Percentiles rank a stretch among this genome's conserved stretches.
These are phyloP conservation scores for Apotomis turbidana DNA, from an alignment of 2,888 invertebrate genomes.

Conservation along the genomic window DNA sequence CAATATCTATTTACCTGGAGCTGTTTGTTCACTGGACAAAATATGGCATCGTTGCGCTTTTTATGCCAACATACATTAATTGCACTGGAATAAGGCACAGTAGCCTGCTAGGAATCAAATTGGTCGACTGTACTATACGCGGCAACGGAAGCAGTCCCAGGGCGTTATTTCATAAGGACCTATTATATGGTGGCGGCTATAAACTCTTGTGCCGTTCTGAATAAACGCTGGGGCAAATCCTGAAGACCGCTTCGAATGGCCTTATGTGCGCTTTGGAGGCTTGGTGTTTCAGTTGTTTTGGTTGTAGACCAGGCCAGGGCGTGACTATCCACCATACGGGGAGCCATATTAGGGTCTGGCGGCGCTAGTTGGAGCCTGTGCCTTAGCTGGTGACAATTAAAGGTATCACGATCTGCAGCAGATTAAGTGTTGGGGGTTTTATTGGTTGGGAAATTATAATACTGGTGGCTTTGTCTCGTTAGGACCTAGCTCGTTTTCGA, in stretches of 20 bases:
- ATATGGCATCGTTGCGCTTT: too few species aligned
- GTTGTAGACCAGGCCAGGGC: conserved; percentile 45
- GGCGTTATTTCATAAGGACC: conserved; percentile 17
- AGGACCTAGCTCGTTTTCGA: not conserved
- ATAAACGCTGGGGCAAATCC: conserved; percentile 25
- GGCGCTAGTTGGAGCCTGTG: conserved; percentile 46
- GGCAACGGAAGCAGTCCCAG: conserved; percentile 3
- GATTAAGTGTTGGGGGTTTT: conserved; percentile 48
- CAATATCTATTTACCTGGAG: too few species aligned
- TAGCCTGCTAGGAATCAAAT: too few species aligned
- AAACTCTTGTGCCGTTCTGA: conserved; percentile 24
- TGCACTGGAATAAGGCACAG: too few species aligned
- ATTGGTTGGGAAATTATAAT: conserved; percentile 35
- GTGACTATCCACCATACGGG: conserved; percentile 54
- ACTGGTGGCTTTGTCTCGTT: conserved; percentile 21
- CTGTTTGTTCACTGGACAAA: too few species aligned
- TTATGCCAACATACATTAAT: too few species aligned
- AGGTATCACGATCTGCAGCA: conserved; percentile 63
- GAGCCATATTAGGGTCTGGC: conserved; percentile 53
- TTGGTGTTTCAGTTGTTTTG: conserved; percentile 1
- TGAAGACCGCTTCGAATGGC: not conserved
- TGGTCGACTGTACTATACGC: not conserved
- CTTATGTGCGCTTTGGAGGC: conserved; percentile 3
- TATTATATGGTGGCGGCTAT: conserved; percentile 14
- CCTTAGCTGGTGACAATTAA: conserved; percentile 67